Conservation (phyloP, 2,113 vertebrate genomes). For the Indri indri region DNA sequence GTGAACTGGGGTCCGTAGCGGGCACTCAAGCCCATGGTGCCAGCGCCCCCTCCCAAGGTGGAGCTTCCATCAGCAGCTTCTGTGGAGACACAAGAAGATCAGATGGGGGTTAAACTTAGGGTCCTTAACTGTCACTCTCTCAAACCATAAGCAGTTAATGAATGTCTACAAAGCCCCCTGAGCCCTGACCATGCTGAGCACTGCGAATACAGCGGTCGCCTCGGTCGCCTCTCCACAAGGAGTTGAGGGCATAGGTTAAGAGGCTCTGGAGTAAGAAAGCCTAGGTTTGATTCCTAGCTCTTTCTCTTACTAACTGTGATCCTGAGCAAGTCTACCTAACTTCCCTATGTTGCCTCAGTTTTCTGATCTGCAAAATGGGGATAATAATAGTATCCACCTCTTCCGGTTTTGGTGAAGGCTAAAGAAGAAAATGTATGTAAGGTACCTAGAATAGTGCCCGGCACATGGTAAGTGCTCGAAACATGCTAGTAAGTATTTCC, state of each 20-base stretch:
- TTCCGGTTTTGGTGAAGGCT: background rate
- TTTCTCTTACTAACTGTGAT: background rate
- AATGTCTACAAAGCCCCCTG: too few species aligned
- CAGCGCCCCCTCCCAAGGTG: constrained; percentile 89
- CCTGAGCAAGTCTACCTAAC: background rate
- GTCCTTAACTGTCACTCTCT: background rate
- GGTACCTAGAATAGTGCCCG: background rate
- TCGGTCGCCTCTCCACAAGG: background rate
- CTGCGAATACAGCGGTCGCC: background rate
- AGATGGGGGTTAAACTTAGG: background rate
- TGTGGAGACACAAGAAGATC: constrained; percentile 76
- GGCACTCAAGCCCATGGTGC: constrained; percentile 97
- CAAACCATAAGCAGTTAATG: background rate
- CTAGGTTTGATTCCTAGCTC: background rate
- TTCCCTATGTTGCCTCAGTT: background rate
- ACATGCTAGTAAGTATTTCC: background rate
- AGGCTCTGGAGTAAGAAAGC: background rate
- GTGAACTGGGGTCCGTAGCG: constrained; percentile 98
- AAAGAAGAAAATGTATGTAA: background rate
- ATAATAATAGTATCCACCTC: background rate
- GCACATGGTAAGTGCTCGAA: background rate
- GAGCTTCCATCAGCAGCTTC: constrained; percentile 94
- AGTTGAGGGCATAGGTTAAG: background rate
- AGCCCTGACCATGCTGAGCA: background rate
- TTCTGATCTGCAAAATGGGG: background rate